Conservation (phyloP, 2,888 invertebrate genomes). For the Octonoba sinensis region DNA sequence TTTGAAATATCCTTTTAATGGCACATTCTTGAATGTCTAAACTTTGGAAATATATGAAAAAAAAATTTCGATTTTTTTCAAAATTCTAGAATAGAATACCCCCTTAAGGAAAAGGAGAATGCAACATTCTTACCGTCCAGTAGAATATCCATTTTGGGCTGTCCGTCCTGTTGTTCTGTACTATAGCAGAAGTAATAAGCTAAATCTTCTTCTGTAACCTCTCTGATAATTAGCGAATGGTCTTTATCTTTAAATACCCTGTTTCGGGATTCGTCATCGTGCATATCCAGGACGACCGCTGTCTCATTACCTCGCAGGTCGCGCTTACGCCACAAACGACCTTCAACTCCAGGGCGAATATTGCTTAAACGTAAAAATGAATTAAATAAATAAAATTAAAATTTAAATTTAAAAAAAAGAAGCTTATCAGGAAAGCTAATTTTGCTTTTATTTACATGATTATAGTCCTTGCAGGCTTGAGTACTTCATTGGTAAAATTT, state of each 20-base stretch:
- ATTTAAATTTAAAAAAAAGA: too few species aligned
- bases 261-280: conserved; percentile 45
- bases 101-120: not conserved
- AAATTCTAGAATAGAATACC: too few species aligned
- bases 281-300: conserved; percentile 48
- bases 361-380: conserved; percentile 10
- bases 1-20: too few species aligned
- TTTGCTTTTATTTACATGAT: too few species aligned
- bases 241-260: conserved; percentile 39
- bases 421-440: too few species aligned
- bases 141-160: conserved; percentile 43
- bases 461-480: too few species aligned
- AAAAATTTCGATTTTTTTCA: too few species aligned
- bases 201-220: conserved; percentile 19
- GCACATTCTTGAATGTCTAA: too few species aligned
- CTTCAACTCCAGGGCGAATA: conserved; percentile 15
- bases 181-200: conserved; percentile 55
- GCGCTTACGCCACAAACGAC: conserved; percentile 34
- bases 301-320: conserved; percentile 21
- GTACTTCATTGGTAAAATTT: too few species aligned
- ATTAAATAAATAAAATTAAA: too few species aligned
- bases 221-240: conserved; percentile 37
- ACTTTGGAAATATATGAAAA: too few species aligned
- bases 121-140: conserved; percentile 35
- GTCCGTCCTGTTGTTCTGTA: conserved; percentile 4